phyloP scores from a whole-genome alignment of 2,113 vertebrate genomes.

The Phylloscopus trochilus region DNA sequence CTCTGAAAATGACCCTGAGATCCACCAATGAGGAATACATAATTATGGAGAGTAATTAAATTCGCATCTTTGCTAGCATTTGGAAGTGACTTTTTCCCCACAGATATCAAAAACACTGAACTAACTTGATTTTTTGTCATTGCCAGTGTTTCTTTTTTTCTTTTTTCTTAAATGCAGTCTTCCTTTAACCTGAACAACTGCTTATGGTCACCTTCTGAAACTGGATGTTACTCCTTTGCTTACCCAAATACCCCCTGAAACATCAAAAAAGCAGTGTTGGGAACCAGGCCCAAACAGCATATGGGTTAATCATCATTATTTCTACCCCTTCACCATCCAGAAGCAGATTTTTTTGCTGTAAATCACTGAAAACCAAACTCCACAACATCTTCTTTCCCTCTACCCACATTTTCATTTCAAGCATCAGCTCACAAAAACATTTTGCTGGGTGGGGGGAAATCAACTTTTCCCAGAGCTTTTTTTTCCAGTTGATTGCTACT shows the following conservation, averaged over 20 bases:
- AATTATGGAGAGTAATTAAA: slow-evolving; percentile 53
- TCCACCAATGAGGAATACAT: not conserved
- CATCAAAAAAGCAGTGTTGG: not conserved
- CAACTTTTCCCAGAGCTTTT: not conserved
- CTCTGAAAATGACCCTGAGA: not conserved
- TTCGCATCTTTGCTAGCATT: slow-evolving; percentile 19
- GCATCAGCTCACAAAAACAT: slow-evolving; percentile 12
- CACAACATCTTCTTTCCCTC: not conserved
- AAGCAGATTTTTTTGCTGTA: not conserved
- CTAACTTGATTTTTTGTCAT: not conserved
- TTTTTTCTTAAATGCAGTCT: not conserved
- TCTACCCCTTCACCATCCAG: not conserved
- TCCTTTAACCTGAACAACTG: not conserved
- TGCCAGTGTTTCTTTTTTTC: not conserved
- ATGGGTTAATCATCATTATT: not conserved
- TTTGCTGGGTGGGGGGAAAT: not conserved
- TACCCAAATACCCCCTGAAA: not conserved
- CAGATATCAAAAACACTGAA: not conserved
- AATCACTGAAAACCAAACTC: not conserved
- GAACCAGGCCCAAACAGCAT: not conserved
- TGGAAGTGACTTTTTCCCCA: not conserved
- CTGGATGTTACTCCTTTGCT: not conserved
- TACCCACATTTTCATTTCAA: slow-evolving; percentile 42
- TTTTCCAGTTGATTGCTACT: slow-evolving; percentile 31
- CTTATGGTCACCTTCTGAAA: not conserved